Base-by-base conservation (phyloP, 1,140 invertebrate species). In the Wiebesia pumilae region DNA sequence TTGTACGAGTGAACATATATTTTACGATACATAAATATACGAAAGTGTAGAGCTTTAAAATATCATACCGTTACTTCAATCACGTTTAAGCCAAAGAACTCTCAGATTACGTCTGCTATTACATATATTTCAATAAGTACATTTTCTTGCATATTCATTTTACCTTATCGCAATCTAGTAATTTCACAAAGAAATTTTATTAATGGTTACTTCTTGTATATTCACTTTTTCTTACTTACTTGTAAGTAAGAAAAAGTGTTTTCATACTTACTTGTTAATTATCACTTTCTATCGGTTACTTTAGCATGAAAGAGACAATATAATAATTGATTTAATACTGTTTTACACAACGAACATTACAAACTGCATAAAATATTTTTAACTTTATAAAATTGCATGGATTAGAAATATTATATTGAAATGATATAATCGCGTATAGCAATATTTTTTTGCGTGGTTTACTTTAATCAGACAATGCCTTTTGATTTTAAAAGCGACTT, bases 401-500 rank as follows among this genome's bases (percentile, higher is more conserved):
- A 27, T 62, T 62, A 62, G 6, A 14, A 62, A 24, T 62, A 62
- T 24, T 16, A 62, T 14, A 27, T 27, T 62, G 21, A 62, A 27
- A 62, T 62, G 10, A 62, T 62, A 27, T 1, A 62, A 27, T 62
- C 3, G 19, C 19, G 16, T 54, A 54, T 54, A 16, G 19, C 19
- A 3, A 19, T 54, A 54, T n/a, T 65, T n/a, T 1, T 65, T 3
- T 35, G 7, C 21, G 33, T 69, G 30, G 19, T 14, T 69, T 69
- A 69, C 0, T 69, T 65, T 35, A 33, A 69, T 40, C 24, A 47
- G 33, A 83, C 47, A 83, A 33, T 73, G 78, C 27, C 69, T 33
- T 58, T 75, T 69, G 30, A 73, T 75, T 75, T 38, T 47, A 82
- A 82, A 80, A 38, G 30, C 1, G 30, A 7, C 10, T 43, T 78